These are phyloP conservation scores for Hippopotamus amphibius DNA, from an alignment of 2,113 vertebrate genomes.

Conservation along the genomic window DNA sequence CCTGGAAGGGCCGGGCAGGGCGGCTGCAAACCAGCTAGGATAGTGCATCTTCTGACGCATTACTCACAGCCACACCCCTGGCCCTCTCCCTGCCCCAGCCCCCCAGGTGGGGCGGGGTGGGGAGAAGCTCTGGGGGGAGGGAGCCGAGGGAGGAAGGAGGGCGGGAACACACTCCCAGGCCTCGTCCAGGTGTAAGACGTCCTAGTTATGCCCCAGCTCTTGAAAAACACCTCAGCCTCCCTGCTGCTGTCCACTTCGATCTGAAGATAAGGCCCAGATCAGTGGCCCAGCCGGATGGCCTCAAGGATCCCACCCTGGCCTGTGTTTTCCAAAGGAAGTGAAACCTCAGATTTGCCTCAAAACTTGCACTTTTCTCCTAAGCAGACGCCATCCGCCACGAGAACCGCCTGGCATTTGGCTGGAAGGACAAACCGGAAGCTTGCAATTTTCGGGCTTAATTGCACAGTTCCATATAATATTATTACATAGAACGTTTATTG, in stretches of 20 bases:
- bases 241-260: not conserved
- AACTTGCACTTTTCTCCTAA: conserved; percentile 69
- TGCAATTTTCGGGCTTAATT: conserved; percentile 79
- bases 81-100: not conserved
- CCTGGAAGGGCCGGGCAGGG: not conserved
- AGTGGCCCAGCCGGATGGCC: not conserved
- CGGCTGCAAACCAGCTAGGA: not conserved
- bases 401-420: conserved; percentile 56
- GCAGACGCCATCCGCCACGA: conserved; percentile 61
- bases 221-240: not conserved
- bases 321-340: conserved; percentile 70
- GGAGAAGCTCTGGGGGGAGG: not conserved
- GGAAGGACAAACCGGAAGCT: conserved; percentile 64
- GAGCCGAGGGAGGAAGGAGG: not conserved
- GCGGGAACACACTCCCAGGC: not conserved
- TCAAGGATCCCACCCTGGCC: not conserved
- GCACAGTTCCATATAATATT: conserved; percentile 64
- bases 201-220: not conserved
- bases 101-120: not conserved
- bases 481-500: conserved; percentile 61
- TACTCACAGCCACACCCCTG: not conserved
- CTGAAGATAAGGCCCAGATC: not conserved
- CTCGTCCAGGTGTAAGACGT: not conserved
- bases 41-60: not conserved
- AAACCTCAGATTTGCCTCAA: conserved; percentile 66